Conservation (phyloP, 1,140 invertebrate genomes). For the Megalonaias nervosa region DNA sequence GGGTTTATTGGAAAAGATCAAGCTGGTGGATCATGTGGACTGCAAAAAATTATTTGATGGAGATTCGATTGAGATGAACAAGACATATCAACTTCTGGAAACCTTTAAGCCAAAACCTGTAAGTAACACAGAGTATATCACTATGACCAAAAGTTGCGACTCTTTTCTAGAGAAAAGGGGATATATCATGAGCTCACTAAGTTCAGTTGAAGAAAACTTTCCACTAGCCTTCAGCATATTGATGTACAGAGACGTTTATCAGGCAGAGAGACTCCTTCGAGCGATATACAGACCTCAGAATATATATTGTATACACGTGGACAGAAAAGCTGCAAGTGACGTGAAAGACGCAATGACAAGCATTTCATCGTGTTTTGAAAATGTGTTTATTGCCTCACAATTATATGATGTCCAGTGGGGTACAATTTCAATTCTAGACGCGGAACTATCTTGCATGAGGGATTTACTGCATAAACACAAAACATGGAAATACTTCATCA, state of each 20-base stretch:
- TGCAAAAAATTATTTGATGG: too few species aligned
- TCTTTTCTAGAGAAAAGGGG: neutral
- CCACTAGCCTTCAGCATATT: constrained; percentile 51
- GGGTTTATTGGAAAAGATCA: too few species aligned
- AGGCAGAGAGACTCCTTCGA: constrained; percentile 51
- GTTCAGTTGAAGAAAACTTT: constrained; percentile 35
- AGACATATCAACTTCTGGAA: too few species aligned
- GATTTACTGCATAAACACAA: constrained; percentile 29
- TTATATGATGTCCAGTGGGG: constrained; percentile 40
- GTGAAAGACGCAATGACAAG: constrained; percentile 43
- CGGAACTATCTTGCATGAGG: constrained; percentile 50
- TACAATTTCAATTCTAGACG: constrained; percentile 32
- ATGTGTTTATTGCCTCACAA: constrained; percentile 51
- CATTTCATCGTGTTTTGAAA: constrained; percentile 58
- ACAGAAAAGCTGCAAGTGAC: constrained; percentile 39
- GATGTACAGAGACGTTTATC: constrained; percentile 47
- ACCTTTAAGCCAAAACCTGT: too few species aligned
- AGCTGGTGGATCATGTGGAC: too few species aligned
- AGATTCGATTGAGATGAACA: too few species aligned
- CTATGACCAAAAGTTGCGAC: neutral
- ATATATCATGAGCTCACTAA: constrained; percentile 4
- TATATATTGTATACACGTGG: constrained; percentile 63
- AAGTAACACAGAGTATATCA: too few species aligned
- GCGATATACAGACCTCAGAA: constrained; percentile 64
- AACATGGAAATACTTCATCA: constrained; percentile 60